Percentiles rank a stretch among this genome's conserved stretches.
Evolutionary conservation across 2,113 vertebrate genomes (phyloP).

Genomic region (Otocyon megalotis): DNA sequence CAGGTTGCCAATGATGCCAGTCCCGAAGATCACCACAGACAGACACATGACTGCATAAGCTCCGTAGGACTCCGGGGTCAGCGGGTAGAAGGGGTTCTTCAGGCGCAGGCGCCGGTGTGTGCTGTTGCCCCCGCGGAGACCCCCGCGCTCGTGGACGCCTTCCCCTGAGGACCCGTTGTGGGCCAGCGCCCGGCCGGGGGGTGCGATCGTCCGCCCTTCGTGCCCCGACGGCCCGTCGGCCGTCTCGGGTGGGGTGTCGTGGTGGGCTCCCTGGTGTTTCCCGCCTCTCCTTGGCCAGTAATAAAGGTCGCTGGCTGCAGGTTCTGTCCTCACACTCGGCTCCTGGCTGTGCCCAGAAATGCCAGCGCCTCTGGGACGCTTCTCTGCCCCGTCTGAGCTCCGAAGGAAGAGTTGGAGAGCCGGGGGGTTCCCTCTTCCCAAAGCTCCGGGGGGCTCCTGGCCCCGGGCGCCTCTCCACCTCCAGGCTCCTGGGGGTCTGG

Average conservation of each 20-base stretch:
- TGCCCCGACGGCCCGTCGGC: neutral
- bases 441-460: neutral
- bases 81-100: conserved; percentile 96
- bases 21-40: conserved; percentile 93
- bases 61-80: conserved; percentile 92
- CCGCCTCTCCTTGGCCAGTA: conserved; percentile 69
- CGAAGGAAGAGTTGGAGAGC: conserved; percentile 66
- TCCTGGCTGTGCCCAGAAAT: conserved; percentile 51
- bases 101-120: conserved; percentile 84
- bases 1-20: conserved; percentile 95
- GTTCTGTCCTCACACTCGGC: conserved; percentile 7
- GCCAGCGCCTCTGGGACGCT: neutral
- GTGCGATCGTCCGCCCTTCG: conserved; percentile 84
- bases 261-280: conserved; percentile 62
- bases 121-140: conserved; percentile 75
- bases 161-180: conserved; percentile 88
- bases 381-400: conserved; percentile 57
- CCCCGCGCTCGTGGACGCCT: conserved; percentile 59
- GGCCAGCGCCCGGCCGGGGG: conserved; percentile 85
- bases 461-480: conserved; percentile 38
- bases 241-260: conserved; percentile 14
- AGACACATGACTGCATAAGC: conserved; percentile 92
- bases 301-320: conserved; percentile 64
- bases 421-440: conserved; percentile 33
- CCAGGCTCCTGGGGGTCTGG: conserved; percentile 31